A percentile compares a stretch with the other conserved stretches of the same genome.
phyloP scores from a whole-genome alignment of 2,113 vertebrate genomes.

The Cyanoramphus novaezelandiae region DNA sequence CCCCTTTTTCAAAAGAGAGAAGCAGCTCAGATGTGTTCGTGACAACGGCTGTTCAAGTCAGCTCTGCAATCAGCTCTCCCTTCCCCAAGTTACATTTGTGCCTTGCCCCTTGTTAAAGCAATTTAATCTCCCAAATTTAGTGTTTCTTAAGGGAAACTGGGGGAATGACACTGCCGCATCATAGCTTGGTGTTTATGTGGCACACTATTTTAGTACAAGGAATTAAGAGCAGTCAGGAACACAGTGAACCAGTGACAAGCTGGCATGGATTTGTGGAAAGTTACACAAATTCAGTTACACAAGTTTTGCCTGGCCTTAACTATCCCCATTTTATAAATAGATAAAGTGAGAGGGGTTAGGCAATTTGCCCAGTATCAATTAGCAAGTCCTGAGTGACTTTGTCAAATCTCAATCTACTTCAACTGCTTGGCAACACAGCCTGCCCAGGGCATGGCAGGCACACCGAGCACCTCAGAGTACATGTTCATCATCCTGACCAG shows the following conservation, averaged over 20 bases:
- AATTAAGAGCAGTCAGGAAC: constrained; percentile 66
- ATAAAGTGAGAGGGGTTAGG: constrained; percentile 32
- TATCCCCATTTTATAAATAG: constrained; percentile 63
- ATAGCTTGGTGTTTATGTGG: not conserved
- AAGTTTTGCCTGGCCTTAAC: constrained; percentile 56
- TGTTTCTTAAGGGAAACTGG: constrained; percentile 12
- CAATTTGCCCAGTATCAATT: constrained; percentile 59
- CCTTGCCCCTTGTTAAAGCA: not conserved
- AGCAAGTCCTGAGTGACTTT: constrained; percentile 25
- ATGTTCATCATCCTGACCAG: accelerated
- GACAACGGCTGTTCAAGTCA: accelerated
- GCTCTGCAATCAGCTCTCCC: not conserved
- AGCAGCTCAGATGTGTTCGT: not conserved
- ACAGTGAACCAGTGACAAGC: constrained; percentile 47
- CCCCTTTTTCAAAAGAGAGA: accelerated
- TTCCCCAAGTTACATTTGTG: not conserved
- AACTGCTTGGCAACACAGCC: not conserved
- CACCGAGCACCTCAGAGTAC: accelerated
- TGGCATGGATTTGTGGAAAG: constrained; percentile 67
- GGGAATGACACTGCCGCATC: not conserved
- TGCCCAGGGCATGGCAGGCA: not conserved
- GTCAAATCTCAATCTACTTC: constrained; percentile 18
- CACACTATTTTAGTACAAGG: constrained; percentile 39
- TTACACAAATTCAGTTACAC: constrained; percentile 69
- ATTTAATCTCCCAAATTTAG: not conserved